Base-by-base conservation (phyloP, 2,113 vertebrate genomes). In the Barbus barbus region DNA sequence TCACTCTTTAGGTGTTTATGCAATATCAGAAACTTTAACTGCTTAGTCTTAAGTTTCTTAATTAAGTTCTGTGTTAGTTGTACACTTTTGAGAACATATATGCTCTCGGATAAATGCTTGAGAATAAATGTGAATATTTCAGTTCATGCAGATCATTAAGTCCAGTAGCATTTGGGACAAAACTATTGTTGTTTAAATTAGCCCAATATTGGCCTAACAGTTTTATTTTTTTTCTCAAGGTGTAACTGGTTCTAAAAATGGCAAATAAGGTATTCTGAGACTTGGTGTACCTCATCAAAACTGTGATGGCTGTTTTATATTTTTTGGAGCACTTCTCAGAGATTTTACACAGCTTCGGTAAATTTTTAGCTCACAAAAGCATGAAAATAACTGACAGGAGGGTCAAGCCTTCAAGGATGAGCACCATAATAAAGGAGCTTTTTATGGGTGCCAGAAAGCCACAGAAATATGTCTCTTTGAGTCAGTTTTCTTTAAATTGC, bases 301-400 rank as follows among this genome's bases (percentile, higher is more conserved):
- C 2, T 65, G 26, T 61, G 24, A 63, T 31, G 26, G 16, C 13
- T 56, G 56, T n/a, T 31, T 78, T 77, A 13, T n/a, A 28, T n/a
- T 61, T 65, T 61, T 67, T 41, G 56, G 44, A 46, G 53, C 28
- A 46, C 75, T 28, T 74, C 9, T 28, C 22, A 12, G 65, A 14
- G 48, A 41, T 72, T 41, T 18, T 7, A 3, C 41, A 56, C 44
- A 72, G 24, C 63, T 46, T 73, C 44, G 51, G 36, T 9, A 20
- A 46, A 20, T 79, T 22, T 78, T 86, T 67, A 53, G 51, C 38
- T 76, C 11, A 33, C 77, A 79, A 69, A 78, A 73, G 75, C 80
- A 78, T 78, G 72, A 78, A 79, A 83, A 77, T 85, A 85, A 85
- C 76, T 77, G 84, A 60, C 80, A 78, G 80, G 84, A 77, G 71